phyloP scores from a whole-genome alignment of 2,797 vertebrate genomes.

The Cuculus canorus region DNA sequence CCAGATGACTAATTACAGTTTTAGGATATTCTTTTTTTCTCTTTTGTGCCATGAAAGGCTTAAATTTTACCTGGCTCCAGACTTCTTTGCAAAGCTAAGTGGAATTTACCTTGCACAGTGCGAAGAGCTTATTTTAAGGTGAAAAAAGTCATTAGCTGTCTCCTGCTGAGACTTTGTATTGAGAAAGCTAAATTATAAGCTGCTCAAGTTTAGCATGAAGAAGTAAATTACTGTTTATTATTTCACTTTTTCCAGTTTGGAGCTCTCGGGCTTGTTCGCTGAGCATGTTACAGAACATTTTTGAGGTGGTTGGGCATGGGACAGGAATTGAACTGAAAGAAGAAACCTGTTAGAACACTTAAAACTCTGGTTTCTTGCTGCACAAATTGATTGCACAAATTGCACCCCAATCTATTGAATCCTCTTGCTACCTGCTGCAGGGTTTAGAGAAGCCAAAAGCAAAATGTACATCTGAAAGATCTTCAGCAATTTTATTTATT shows the following conservation, averaged over 20 bases:
- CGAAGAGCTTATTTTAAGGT: conserved; percentile 58
- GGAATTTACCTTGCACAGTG: conserved; percentile 12
- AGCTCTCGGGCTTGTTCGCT: not conserved
- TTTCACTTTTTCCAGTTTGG: not conserved
- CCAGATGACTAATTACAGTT: conserved; percentile 34
- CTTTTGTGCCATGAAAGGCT: conserved; percentile 17
- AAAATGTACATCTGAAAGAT: not conserved
- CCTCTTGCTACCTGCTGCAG: not conserved
- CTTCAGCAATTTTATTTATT: not conserved
- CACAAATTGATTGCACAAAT: not conserved
- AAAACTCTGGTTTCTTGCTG: not conserved
- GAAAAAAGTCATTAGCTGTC: conserved; percentile 46
- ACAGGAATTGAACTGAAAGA: not conserved
- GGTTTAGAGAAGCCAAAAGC: not conserved
- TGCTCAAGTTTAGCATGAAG: conserved; percentile 9
- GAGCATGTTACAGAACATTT: not conserved
- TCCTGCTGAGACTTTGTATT: conserved; percentile 41
- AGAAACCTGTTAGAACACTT: not conserved
- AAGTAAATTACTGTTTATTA: conserved; percentile 50
- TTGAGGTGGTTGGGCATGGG: not conserved
- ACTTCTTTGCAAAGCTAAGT: conserved; percentile 36
- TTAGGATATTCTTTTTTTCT: not conserved
- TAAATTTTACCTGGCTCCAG: conserved; percentile 46
- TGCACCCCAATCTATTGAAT: rapidly evolving
- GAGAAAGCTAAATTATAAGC: conserved; percentile 29